These are phyloP conservation scores for Syrphus vitripennis DNA, from an alignment of 2,888 invertebrate genomes.

Conservation along the genomic window DNA sequence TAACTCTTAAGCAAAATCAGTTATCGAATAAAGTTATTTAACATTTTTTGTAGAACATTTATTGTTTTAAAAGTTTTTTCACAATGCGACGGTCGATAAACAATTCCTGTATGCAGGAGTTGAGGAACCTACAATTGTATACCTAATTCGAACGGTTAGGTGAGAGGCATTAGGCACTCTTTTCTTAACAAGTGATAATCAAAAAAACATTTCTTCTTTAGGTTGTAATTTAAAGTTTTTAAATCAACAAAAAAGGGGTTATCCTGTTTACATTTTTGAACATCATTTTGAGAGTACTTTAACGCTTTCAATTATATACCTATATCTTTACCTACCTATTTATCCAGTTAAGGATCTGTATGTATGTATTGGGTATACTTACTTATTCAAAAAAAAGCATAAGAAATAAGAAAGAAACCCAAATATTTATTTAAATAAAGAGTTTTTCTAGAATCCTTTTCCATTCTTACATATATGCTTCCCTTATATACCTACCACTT, in stretches of 20 bases:
- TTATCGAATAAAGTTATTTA: no score
- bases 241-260: background rate
- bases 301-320: background rate
- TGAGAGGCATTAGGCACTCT: no score
- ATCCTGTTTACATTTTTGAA: background rate
- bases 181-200: no score
- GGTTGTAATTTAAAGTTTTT: background rate
- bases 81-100: no score
- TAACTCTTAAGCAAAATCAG: no score
- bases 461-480: background rate
- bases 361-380: background rate
- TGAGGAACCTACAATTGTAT: no score
- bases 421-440: slow-evolving; percentile 54
- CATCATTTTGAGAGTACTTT: no score
- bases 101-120: no score
- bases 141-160: no score
- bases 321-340: background rate
- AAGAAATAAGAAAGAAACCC: slow-evolving; percentile 46
- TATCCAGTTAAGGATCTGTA: background rate
- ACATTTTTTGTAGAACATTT: no score
- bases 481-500: background rate
- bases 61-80: no score
- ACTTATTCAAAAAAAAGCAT: background rate
- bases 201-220: no score
- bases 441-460: slow-evolving; percentile 22